Base-by-base conservation (phyloP, 1,140 invertebrate species). In the Rhopalosiphum padi region DNA sequence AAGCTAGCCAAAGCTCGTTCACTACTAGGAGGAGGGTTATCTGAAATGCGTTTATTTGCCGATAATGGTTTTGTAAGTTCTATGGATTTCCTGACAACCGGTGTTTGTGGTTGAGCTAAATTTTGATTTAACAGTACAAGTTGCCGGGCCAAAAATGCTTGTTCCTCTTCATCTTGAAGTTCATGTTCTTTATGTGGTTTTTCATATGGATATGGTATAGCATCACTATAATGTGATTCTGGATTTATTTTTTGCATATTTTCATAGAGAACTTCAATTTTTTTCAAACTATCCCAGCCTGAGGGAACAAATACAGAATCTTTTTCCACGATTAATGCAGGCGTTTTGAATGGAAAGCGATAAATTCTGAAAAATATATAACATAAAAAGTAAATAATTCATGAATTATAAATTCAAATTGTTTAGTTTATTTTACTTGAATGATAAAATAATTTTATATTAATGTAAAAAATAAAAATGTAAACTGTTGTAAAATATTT, bases 231-330 rank as follows among this genome's bases (percentile, higher is more conserved):
- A 95, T 98, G 97, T 96, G 99, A 98, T 94, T 99, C 98, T 21
- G 98, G 98, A 95, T 98, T 98, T 95, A 99, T 98, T 60, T 97
- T 97, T 95, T 98, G 97, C 96, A 99, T 97, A 96, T 99, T 99
- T 96, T 99, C 99, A 96, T 99, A 97, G 94, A 99, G 96, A 95
- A 99, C 99, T 95, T 98, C 97, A 95, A 99, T 99, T 96, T 99
- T 99, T 96, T 99, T 99, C 95, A 99, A 97, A 96, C 98, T 99
- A 96, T 99, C 99, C 99, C 99, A 99, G 90, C 99, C 99, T 94
- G 99, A 97, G 93, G 99, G 99, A 96, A 99, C 99, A 95, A 99
- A 97, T 94, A 99, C 98, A 94, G 98, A 98, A 96, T 99, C 99
- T 95, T 99, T 99, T 96, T 99, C 99, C 25, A 99, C 99, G 94